Evolutionary conservation across 2,113 vertebrate genomes (phyloP).

Genomic region (Enhydra lutris): DNA sequence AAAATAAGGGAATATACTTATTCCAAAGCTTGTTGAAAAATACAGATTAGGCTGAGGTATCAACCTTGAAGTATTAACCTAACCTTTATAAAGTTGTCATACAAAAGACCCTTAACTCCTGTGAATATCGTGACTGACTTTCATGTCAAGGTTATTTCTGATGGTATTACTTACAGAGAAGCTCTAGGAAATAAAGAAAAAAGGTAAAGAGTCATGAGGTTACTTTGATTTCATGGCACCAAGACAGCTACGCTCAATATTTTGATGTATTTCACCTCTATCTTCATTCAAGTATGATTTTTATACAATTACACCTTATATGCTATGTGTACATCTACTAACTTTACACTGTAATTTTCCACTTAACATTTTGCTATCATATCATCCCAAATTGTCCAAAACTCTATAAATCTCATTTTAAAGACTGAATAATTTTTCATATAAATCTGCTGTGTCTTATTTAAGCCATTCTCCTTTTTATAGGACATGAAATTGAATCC

Average conservation of each 20-base stretch:
- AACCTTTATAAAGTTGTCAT: neutral
- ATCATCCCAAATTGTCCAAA: neutral
- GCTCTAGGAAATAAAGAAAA: neutral
- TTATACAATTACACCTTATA: neutral
- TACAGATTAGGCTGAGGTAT: neutral
- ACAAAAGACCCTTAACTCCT: neutral
- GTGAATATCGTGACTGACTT: neutral
- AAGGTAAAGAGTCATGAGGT: neutral
- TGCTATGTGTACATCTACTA: neutral
- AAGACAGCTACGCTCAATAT: neutral
- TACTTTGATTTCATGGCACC: neutral
- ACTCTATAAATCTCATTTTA: neutral
- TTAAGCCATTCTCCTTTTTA: neutral
- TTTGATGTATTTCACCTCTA: neutral
- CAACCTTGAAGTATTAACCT: neutral
- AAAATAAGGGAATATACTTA: neutral
- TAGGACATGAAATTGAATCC: neutral
- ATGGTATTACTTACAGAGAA: neutral
- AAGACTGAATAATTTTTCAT: neutral
- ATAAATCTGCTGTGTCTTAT: neutral
- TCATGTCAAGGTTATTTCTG: neutral
- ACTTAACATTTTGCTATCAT: neutral
- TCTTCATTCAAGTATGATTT: neutral
- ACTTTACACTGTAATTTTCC: neutral
- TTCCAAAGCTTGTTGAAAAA: neutral